These are phyloP conservation scores for Sebastes goodei DNA, from an alignment of 2,797 vertebrate genomes.

Conservation along the genomic window DNA sequence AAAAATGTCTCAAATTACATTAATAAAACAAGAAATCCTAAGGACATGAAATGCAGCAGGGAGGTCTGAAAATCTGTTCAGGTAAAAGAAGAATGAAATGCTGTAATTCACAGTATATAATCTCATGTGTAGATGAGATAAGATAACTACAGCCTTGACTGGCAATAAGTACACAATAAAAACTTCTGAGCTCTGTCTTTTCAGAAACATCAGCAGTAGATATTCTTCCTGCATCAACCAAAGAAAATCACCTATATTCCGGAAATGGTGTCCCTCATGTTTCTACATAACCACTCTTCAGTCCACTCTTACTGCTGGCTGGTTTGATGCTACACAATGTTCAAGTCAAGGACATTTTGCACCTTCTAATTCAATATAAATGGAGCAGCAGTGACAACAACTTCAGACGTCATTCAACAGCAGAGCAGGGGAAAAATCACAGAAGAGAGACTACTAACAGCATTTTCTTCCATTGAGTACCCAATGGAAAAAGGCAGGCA, in stretches of 20 bases:
- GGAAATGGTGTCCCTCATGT: not conserved
- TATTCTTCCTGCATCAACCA: not conserved
- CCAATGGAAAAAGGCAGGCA: conserved; percentile 13
- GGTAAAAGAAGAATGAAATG: not conserved
- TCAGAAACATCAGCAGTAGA: conserved; percentile 1
- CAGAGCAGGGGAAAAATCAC: not conserved
- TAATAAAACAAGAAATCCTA: not conserved
- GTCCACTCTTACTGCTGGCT: not conserved
- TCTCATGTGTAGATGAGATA: not conserved
- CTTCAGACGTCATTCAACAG: conserved; percentile 12
- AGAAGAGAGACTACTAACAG: not conserved
- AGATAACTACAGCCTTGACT: not conserved
- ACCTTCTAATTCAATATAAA: conserved; percentile 10
- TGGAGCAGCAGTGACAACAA: not conserved
- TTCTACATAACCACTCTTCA: conserved; percentile 1
- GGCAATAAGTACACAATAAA: not conserved
- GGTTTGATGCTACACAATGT: conserved; percentile 10
- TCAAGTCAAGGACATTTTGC: conserved; percentile 31
- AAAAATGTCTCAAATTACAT: not conserved
- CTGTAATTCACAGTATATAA: not conserved
- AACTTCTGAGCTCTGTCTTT: not conserved
- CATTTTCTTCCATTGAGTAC: conserved; percentile 4
- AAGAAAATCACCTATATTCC: conserved; percentile 5
- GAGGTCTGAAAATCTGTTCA: not conserved
- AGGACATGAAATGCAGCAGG: not conserved